These are phyloP conservation scores for Hemithea aestivaria DNA, from an alignment of 2,888 invertebrate genomes.

Conservation along the genomic window DNA sequence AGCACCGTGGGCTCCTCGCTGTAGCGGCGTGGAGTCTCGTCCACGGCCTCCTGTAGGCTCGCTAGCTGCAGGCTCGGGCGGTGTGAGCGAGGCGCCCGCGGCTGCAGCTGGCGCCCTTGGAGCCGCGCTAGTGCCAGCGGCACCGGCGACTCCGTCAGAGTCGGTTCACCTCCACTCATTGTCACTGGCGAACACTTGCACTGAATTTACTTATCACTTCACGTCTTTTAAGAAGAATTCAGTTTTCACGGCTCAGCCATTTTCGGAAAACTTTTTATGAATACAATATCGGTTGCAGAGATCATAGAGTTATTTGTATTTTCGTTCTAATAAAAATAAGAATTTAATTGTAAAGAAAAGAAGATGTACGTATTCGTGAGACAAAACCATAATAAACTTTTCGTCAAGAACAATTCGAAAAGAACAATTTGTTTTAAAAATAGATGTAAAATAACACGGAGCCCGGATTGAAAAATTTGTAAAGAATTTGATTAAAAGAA, in stretches of 20 bases:
- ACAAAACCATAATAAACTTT: conserved; percentile 25
- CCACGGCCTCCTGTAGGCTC: conserved; percentile 66
- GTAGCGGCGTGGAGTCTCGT: conserved; percentile 64
- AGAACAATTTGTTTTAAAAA: conserved; percentile 14
- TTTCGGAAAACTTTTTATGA: conserved; percentile 34
- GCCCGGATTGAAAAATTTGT: conserved; percentile 19
- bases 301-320: conserved; percentile 20
- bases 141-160: conserved; percentile 71
- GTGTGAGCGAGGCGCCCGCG: conserved; percentile 56
- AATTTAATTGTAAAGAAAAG: neutral
- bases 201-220: conserved; percentile 44
- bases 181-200: conserved; percentile 39
- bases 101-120: conserved; percentile 55
- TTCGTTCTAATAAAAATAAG: neutral
- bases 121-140: conserved; percentile 67
- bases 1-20: conserved; percentile 61
- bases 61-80: conserved; percentile 69
- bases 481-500: conserved; percentile 8
- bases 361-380: conserved; percentile 30
- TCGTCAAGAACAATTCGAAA: conserved; percentile 3
- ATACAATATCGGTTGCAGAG: conserved; percentile 30
- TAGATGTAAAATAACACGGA: conserved; percentile 12
- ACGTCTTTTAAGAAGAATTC: conserved; percentile 30
- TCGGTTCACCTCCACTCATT: conserved; percentile 67
- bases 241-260: conserved; percentile 56